Percentiles rank a stretch among this genome's conserved stretches.
Evolutionary conservation across 2,797 vertebrate genomes (phyloP).

Genomic region (Decapterus maruadsi): DNA sequence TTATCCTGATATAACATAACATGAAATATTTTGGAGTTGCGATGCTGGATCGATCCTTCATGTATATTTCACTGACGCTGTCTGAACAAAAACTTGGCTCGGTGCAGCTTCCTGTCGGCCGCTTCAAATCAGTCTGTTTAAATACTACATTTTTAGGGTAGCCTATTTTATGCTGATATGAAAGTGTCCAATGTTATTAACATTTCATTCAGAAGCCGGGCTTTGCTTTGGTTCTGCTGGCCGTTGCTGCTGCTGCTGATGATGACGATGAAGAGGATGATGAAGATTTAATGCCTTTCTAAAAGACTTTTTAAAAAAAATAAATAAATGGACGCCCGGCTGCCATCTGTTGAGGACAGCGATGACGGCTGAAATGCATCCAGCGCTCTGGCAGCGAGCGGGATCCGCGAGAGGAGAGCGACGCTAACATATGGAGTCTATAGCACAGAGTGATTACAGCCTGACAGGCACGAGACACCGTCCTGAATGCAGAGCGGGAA

Average conservation of each 20-base stretch:
- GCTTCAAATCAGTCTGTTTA: constrained; percentile 6
- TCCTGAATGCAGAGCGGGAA: constrained; percentile 11
- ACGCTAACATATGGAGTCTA: constrained; percentile 18
- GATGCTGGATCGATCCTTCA: constrained; percentile 10
- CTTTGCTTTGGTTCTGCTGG: neutral
- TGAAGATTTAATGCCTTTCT: constrained; percentile 22
- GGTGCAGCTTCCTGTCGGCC: neutral
- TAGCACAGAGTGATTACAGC: constrained; percentile 5
- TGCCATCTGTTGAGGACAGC: constrained; percentile 31
- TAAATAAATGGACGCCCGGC: constrained; percentile 2
- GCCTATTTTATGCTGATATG: constrained; percentile 12
- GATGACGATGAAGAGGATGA: neutral
- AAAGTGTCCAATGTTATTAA: constrained; percentile 22
- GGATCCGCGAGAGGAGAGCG: neutral
- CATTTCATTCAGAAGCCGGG: neutral
- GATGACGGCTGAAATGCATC: constrained; percentile 8
- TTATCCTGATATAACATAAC: too few species aligned
- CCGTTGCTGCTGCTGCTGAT: neutral
- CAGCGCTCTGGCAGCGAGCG: neutral
- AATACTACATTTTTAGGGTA: neutral
- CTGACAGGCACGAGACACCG: neutral
- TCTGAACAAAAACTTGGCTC: neutral
- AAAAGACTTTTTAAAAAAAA: neutral
- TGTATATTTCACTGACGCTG: constrained; percentile 19
- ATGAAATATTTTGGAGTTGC: neutral